Base-by-base conservation (phyloP, 92 coral and sea anemone species). In the Palythoa grandis region DNA sequence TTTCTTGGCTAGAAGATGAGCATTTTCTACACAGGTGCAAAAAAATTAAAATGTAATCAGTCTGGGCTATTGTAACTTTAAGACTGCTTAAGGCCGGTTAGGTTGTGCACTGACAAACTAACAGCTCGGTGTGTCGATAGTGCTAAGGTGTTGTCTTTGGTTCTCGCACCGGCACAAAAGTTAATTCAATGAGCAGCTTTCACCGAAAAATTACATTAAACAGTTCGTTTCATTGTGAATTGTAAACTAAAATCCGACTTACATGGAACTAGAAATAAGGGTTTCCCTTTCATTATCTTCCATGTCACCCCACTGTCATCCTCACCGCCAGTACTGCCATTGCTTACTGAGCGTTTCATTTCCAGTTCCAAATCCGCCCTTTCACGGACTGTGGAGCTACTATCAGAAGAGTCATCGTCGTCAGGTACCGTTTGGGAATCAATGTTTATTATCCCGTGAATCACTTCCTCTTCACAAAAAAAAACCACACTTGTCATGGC, bases 241-340 rank as follows among this genome's bases (percentile, higher is more conserved):
- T 43, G 1, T 69, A 35, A 69, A 69, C 1, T 22, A 37, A 79
- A 79, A 63, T 79, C 54, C 85, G 54, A 79, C 85, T 79, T 79
- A 79, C 85, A 79, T 79, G 85, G 85, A 60, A 79, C 85, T 79
- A 43, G 85, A 79, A 79, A 79, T 79, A 79, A 79, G 73, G 72
- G 65, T 79, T 68, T 79, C 85, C 73, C 54, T 79, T 79, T 79
- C 85, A 79, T 79, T 79, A 61, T 79, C 85, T 60, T 79, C 66
- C 72, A 61, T 70, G 47, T 79, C 85, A 79, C 56, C 56, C 56
- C 56, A 52, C 56, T 52, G 56, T 52, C 56, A 52, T 79, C 85
- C 54, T 56, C 85, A 79, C 85, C 57, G 85, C 73, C 69, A 79
- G 85, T 79, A 79, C 10, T 48, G 70, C 69, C 85, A 79, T 58